Percentiles rank a stretch among this genome's conserved stretches.
phyloP scores from a whole-genome alignment of 1,140 invertebrate genomes.

The Cyphomyrmex costatus region DNA sequence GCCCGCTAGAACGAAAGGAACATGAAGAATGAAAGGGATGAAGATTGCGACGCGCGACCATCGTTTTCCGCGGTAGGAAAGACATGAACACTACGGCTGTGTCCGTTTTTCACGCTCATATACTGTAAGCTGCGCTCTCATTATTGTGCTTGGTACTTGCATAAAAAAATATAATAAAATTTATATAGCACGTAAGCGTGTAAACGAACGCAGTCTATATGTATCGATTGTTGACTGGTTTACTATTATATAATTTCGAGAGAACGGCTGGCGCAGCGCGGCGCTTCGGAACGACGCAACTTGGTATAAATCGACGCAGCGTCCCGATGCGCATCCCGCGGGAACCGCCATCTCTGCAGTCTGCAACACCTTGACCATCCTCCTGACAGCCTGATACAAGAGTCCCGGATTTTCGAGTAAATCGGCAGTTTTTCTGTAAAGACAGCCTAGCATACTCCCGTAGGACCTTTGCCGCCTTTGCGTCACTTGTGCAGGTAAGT shows the following conservation, averaged over 20 bases:
- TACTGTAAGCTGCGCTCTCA: no score
- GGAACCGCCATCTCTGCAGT: constrained; percentile 18
- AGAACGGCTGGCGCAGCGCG: no score
- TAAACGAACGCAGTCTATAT: no score
- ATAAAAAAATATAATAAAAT: no score
- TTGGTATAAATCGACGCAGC: constrained; percentile 10
- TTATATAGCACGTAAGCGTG: no score
- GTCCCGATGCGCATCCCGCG: constrained; percentile 54
- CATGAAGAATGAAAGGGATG: neutral
- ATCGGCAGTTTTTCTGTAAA: constrained; percentile 82
- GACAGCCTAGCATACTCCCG: constrained; percentile 69
- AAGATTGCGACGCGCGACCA: neutral
- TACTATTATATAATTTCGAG: no score
- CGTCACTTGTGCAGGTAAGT: constrained; percentile 40
- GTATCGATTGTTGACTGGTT: no score
- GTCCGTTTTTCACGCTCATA: no score
- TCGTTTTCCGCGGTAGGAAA: neutral
- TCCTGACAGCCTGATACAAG: constrained; percentile 79
- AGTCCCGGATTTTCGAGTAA: constrained; percentile 83
- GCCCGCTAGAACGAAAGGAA: neutral
- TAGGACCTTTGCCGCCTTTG: constrained; percentile 68
- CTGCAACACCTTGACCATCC: constrained; percentile 54
- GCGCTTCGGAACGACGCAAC: constrained; percentile 7
- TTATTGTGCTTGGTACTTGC: no score
- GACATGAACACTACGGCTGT: no score